phyloP scores from a whole-genome alignment of 2,113 vertebrate species.

The Scophthalmus maximus region DNA sequence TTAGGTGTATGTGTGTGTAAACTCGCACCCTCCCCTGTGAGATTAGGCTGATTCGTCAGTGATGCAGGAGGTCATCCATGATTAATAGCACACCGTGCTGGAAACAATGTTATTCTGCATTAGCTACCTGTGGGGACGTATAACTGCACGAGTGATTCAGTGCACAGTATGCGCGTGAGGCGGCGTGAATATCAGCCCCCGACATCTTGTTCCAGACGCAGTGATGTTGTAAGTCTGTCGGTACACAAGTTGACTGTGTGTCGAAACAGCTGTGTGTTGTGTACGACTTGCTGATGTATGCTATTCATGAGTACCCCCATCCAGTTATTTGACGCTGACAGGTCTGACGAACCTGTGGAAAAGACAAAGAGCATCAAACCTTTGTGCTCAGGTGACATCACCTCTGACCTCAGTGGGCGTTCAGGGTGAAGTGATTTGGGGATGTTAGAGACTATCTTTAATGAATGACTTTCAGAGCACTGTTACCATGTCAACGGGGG shows the following conservation, averaged over 20 bases:
- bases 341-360: conserved; percentile 13
- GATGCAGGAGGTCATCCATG: conserved; percentile 85
- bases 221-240: conserved; percentile 48
- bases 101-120: conserved; percentile 83
- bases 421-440: conserved; percentile 31
- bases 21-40: conserved; percentile 70
- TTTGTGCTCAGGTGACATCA: conserved; percentile 13
- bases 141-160: conserved; percentile 55
- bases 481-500: conserved; percentile 1
- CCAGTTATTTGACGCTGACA: conserved; percentile 27
- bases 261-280: conserved; percentile 29
- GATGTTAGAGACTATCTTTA: not conserved
- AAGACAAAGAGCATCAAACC: conserved; percentile 39
- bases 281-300: conserved; percentile 15
- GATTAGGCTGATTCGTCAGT: conserved; percentile 84
- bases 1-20: conserved; percentile 10
- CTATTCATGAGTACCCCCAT: conserved; percentile 53
- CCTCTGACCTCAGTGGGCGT: too few species aligned
- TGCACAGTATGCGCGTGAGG: conserved; percentile 25
- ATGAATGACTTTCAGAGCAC: not conserved
- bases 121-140: conserved; percentile 80
- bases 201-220: conserved; percentile 54
- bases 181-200: conserved; percentile 57
- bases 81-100: conserved; percentile 80
- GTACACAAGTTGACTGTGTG: conserved; percentile 44